Base-by-base conservation (phyloP, 2,797 vertebrate genomes). In the Heliangelus exortis region DNA sequence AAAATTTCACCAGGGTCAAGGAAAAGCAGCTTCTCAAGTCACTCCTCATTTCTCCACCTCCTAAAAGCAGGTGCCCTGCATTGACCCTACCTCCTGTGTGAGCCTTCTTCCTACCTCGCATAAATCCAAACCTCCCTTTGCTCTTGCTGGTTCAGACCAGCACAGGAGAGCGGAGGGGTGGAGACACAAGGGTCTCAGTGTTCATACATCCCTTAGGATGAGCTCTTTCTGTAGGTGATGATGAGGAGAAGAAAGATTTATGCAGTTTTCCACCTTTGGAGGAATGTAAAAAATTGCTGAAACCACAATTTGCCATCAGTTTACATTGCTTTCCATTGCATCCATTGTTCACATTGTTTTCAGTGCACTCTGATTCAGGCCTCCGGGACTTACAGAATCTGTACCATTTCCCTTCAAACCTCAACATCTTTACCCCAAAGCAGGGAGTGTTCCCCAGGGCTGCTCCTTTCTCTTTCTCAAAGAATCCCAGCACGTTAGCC, bases 401-500 rank as follows among this genome's bases (percentile, higher is more conserved):
- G 26, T 85, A 51, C 18, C 28, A 39, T 59, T 81, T 89, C 50
- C 90, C 39, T 77, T 84, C 55, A 91, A 62, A 76, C n/a, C 16
- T 65, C 26, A 53, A 9, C 15, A 83, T 31, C 51, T 55, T 54
- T 84, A 48, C 84, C 68, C 29, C 0, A 4, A 76, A 36, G 72
- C 57, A 86, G 15, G 31, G 4, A 39, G 51, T 23, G 39, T 4
- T 78, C 75, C 72, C 76, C 51, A 59, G 51, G 59, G 69, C 51
- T 71, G 47, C 75, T 92, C 23, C 81, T 80, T 93, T 91, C 93
- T 93, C 34, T 36, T 83, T 82, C 83, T 89, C 51, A 85, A 75
- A 72, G 94, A 97, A 92, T 95, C 53, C 66, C 83, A 29, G 59
- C 48, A 93, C 67, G 54, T 92, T 69, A 93, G 83, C 87, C 79